Evolutionary conservation across 1,140 invertebrate genomes (phyloP), one percentile per base, ranked within the genome.

Genomic region (Dendroctonus ponderosae): DNA sequence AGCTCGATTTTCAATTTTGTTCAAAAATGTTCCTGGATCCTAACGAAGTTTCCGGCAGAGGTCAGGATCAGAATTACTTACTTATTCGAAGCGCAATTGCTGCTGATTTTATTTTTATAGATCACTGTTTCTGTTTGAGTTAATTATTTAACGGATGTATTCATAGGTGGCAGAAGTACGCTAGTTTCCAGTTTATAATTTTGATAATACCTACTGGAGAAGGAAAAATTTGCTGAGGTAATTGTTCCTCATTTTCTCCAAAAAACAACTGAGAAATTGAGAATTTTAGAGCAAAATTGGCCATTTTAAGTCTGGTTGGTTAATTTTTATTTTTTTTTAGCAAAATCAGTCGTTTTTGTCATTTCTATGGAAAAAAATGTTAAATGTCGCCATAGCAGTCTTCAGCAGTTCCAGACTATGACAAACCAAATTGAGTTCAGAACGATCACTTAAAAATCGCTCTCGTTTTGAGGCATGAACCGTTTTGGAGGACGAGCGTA

Each of bases 11-110:
- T 26, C 50, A n/a, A 26, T 15, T 26, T 52, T 52, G 14, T 9
- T 26, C 8, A 26, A 52, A 52, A 15, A 52, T 26, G 26, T 26
- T 52, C n/a, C 14, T 15, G 50, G 50, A 52, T 52, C 14, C 14
- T 52, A 12, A 26, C 50, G 9, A 26, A 14, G 50, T 52, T n/a
- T 52, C 50, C 50, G 50, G 50, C 15, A 52, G 50, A 52, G 50
- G 50, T 26, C 50, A 52, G n/a, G 12, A 5, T 26, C 26, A 26
- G 26, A 3, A 26, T 26, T 26, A 26, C 26, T 26, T 26, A 26
- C 26, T 3, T 2, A 26, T 26, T 26, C 1, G 26, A 26, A 26
- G 26, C 26, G 26, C 26, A 26, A 26, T 26, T 26, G 26, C n/a
- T n/a, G n/a, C 26, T 26, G 26, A 26, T 3, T 26, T 26, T 26